Percentiles rank a stretch among this genome's conserved stretches.
Conservation (phyloP, 1,140 invertebrate species). For the Tenebrio molitor region DNA sequence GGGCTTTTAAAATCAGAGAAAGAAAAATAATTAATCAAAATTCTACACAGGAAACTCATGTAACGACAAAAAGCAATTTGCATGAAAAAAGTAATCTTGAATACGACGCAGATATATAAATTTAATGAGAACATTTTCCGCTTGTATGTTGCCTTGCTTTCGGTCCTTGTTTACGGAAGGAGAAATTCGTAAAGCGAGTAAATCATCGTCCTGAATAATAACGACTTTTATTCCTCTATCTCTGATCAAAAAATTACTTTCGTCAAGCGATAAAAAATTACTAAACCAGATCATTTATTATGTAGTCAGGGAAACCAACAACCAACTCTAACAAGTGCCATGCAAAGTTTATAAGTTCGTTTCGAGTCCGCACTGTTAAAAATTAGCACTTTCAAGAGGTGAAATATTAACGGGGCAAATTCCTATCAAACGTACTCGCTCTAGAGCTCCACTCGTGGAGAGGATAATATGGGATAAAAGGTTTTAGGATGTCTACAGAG, state of each 20-base stretch:
- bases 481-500: conserved; percentile 11
- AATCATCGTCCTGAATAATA: conserved; percentile 38
- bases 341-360: too few species aligned
- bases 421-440: too few species aligned
- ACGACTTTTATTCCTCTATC: conserved; percentile 35
- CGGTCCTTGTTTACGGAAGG: conserved; percentile 32
- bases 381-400: too few species aligned
- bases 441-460: too few species aligned
- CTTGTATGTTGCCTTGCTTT: conserved; percentile 34
- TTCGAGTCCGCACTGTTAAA: too few species aligned
- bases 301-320: not conserved
- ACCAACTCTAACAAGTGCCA: too few species aligned
- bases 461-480: conserved; percentile 9
- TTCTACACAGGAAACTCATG: conserved; percentile 31
- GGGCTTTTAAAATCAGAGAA: conserved; percentile 20
- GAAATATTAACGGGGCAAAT: too few species aligned
- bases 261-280: conserved; percentile 12
- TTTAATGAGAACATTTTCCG: conserved; percentile 40
- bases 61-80: conserved; percentile 40
- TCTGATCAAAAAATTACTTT: conserved; percentile 26
- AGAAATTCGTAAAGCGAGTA: conserved; percentile 35
- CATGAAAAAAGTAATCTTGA: conserved; percentile 39
- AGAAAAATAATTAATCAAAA: conserved; percentile 41
- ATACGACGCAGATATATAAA: conserved; percentile 38
- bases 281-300: conserved; percentile 3